Conservation (phyloP, 2,113 vertebrate species). For the Tauraco erythrolophus region DNA sequence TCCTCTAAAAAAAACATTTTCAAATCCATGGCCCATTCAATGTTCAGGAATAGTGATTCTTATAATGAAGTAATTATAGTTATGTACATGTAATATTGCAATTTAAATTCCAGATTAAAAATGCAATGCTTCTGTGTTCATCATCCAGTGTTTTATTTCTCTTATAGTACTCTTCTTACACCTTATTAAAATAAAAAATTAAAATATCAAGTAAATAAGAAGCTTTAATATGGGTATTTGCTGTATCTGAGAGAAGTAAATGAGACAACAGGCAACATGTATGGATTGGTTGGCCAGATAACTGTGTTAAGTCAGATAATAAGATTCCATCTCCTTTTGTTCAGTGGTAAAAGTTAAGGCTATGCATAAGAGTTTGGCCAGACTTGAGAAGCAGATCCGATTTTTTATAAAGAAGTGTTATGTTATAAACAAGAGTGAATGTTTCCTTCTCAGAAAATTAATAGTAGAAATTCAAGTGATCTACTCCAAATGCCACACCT, state of each 20-base stretch:
- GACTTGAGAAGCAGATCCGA: not conserved
- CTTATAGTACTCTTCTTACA: not conserved
- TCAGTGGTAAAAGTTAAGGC: not conserved
- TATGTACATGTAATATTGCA: not conserved
- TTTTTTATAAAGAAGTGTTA: not conserved
- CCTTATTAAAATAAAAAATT: accelerated
- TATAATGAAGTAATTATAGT: not conserved
- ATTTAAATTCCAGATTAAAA: not conserved
- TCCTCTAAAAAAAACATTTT: not conserved
- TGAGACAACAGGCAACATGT: not conserved
- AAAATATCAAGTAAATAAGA: not conserved
- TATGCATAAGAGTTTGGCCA: not conserved
- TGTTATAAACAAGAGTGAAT: not conserved
- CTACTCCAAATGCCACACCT: not conserved
- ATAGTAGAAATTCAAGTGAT: not conserved
- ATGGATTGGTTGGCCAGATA: not conserved
- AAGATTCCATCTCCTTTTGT: not conserved
- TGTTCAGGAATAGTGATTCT: not conserved
- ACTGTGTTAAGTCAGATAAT: not conserved
- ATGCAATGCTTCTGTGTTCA: not conserved
- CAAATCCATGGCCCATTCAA: not conserved
- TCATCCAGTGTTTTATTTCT: not conserved
- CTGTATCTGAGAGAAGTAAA: not conserved
- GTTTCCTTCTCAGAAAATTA: not conserved
- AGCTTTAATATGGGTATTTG: not conserved